Base-by-base conservation (phyloP, 2,113 vertebrate species). In the Microtus ochrogaster region DNA sequence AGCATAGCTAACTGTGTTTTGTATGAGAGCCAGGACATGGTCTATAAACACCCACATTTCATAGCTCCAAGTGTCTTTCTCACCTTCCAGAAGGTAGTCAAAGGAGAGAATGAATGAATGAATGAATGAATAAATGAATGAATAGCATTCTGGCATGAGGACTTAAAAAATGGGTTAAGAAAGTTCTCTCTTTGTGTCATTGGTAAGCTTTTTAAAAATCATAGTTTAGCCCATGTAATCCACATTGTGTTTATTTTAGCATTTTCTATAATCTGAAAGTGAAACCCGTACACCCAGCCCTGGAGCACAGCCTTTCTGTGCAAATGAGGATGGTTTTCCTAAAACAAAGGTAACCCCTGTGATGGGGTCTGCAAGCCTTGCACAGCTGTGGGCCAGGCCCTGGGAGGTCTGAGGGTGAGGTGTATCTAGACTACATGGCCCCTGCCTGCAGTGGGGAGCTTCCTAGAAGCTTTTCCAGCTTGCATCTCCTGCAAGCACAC, bases 221-320 rank as follows among this genome's bases (percentile, higher is more conserved):
- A 39, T n/a, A 33, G 49, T 90, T 70, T 52, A 55, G 66, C 44
- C 58, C 77, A 11, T 2, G 1, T 78, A 52, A 77, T 68, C 6
- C 88, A 89, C 41, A 81, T 33, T 65, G 33, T 61, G 47, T 78
- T 30, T 77, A 30, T 91, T 94, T 83, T 68, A 92, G 52, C n/a
- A 90, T 89, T 66, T 97, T 91, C 65, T 28, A 39, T 92, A 66
- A 96, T 66, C 89, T 87, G 30, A 73, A 79, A 85, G 55, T 30
- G 41, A 91, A 92, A 63, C 13, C 76, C 44, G 19, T 33, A 65
- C 0, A 55, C 28, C 30, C 44, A 88, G 28, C 12, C 65, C 93
- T 87, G 0, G 16, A 88, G 41, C 65, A n/a, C 52, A 96, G 12
- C 28, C 41, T 93, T 93, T 76, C 79, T 94, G 74, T 33, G 21